A percentile compares a stretch with the other conserved stretches of the same genome.
phyloP scores from a whole-genome alignment of 2,888 invertebrate genomes.

The Zygogramma bicolorata region DNA sequence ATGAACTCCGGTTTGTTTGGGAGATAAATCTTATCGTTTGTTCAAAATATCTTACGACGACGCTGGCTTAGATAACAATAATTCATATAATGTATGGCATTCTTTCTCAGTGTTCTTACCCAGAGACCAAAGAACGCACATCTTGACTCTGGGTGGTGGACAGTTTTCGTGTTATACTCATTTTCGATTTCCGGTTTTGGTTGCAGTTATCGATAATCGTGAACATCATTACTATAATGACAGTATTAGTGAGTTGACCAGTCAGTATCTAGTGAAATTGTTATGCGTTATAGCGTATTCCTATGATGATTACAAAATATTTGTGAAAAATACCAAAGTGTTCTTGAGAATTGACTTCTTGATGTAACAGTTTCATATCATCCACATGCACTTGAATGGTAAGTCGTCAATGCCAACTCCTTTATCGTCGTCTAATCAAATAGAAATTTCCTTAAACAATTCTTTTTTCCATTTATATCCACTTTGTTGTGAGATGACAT shows the following conservation, averaged over 20 bases:
- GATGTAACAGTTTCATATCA: too few relatives aligned
- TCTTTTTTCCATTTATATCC: too few relatives aligned
- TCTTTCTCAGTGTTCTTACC: background rate
- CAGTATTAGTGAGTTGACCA: background rate
- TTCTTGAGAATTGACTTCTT: too few relatives aligned
- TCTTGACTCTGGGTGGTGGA: background rate
- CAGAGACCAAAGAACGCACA: background rate
- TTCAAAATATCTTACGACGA: slow-evolving; percentile 12
- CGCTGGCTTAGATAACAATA: slow-evolving; percentile 29
- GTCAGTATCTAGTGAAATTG: background rate
- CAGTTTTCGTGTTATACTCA: background rate
- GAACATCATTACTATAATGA: background rate
- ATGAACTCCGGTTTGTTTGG: background rate
- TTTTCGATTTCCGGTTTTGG: background rate
- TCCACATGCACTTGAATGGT: too few relatives aligned
- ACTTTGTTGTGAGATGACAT: background rate
- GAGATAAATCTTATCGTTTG: background rate
- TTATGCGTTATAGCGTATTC: background rate
- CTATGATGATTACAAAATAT: background rate
- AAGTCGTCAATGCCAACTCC: too few relatives aligned
- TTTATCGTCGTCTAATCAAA: too few relatives aligned
- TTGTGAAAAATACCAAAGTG: background rate
- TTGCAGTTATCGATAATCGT: background rate
- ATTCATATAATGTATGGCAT: slow-evolving; percentile 21
- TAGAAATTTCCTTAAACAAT: too few relatives aligned